Evolutionary conservation across 2,113 vertebrate genomes (phyloP).

Genomic region (Irena cyanogastra): DNA sequence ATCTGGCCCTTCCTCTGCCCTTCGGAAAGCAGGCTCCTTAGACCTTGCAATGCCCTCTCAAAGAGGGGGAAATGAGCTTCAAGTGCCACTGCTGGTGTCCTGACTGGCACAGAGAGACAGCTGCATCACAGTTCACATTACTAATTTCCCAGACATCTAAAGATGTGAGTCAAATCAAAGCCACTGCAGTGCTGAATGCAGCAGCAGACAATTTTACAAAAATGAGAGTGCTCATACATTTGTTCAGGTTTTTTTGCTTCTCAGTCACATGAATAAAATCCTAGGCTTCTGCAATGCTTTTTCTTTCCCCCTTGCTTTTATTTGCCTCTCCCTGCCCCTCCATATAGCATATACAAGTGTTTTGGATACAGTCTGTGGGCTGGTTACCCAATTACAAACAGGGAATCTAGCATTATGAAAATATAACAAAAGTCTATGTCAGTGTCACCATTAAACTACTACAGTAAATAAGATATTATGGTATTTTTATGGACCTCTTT

Average conservation of each 20-base stretch:
- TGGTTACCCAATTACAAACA: not conserved
- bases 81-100: not conserved
- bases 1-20: not conserved
- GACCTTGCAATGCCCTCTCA: not conserved
- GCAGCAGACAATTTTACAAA: not conserved
- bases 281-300: not conserved
- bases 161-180: not conserved
- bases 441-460: not conserved
- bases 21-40: not conserved
- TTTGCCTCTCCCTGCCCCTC: not conserved
- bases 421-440: not conserved
- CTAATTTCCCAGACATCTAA: not conserved
- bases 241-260: not conserved
- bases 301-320: not conserved
- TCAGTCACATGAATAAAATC: not conserved
- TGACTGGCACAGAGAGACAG: not conserved
- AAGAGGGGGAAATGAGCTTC: not conserved
- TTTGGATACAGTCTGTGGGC: not conserved
- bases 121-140: not conserved
- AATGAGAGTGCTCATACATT: not conserved
- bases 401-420: not conserved
- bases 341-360: not conserved
- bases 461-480: not conserved
- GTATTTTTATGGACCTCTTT: not conserved
- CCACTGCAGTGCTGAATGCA: not conserved